These are phyloP conservation scores for Microtus ochrogaster DNA, from an alignment of 2,113 vertebrate species.

Conservation along the genomic window DNA sequence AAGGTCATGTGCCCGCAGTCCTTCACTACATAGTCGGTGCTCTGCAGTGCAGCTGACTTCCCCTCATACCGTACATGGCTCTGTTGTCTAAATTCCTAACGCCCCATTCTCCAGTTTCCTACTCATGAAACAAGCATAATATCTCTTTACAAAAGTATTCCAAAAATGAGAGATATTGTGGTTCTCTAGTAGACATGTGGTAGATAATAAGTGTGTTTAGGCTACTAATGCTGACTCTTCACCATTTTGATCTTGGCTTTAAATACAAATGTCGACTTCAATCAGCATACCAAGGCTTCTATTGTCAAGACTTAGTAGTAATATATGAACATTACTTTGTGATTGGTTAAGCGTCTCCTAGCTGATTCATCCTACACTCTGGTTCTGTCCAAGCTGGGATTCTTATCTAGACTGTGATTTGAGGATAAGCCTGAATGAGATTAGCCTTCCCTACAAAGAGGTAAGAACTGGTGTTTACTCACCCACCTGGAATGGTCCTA, in stretches of 20 bases:
- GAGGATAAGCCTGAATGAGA: background rate
- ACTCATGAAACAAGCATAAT: too few relatives aligned
- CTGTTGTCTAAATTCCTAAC: background rate
- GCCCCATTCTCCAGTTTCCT: too few relatives aligned
- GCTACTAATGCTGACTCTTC: background rate
- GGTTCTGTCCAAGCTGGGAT: background rate
- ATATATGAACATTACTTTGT: background rate
- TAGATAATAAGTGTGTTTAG: background rate
- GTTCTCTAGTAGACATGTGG: too few relatives aligned
- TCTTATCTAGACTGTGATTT: background rate
- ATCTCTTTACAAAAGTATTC: too few relatives aligned
- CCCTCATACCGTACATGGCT: background rate
- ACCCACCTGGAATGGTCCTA: background rate
- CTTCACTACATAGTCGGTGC: background rate
- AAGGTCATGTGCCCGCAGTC: accelerated
- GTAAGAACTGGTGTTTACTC: background rate
- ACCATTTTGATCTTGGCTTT: background rate
- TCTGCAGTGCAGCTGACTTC: background rate
- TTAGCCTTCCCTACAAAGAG: background rate
- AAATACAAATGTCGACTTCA: background rate
- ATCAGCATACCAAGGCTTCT: background rate
- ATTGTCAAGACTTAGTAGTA: background rate
- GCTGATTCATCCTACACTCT: background rate
- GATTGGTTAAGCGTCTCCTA: background rate
- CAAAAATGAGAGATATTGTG: too few relatives aligned